Conservation (phyloP, 2,113 vertebrate genomes). For the Nipponia nippon region DNA sequence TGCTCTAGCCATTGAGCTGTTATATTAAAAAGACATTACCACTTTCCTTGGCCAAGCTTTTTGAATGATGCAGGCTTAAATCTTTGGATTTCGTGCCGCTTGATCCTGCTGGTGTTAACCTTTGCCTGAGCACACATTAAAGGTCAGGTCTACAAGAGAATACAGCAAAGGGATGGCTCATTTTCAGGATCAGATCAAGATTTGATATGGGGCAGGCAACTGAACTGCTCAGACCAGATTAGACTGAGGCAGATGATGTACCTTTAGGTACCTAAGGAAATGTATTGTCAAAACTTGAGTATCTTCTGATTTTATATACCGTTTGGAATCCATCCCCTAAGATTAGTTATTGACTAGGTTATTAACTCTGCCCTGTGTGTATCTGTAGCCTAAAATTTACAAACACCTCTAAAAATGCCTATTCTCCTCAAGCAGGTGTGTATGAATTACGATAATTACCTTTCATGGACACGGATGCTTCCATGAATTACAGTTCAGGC, state of each 20-base stretch:
- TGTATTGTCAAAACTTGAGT: neutral
- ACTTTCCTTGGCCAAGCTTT: neutral
- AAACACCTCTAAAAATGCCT: neutral
- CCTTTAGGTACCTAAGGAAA: neutral
- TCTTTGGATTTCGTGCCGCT: neutral
- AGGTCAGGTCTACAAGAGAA: neutral
- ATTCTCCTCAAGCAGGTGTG: neutral
- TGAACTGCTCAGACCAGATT: neutral
- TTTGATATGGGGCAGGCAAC: neutral
- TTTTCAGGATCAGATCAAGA: neutral
- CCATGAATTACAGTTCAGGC: neutral
- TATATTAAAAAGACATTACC: neutral
- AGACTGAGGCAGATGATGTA: neutral
- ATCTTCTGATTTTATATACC: neutral
- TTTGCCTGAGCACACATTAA: neutral
- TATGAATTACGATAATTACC: neutral
- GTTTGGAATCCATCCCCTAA: neutral
- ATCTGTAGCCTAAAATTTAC: neutral
- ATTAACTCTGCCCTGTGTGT: neutral
- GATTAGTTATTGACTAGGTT: neutral
- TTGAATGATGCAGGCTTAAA: neutral
- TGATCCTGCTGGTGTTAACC: neutral
- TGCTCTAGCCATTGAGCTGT: neutral
- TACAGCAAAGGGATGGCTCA: neutral
- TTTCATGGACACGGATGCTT: neutral